These are phyloP conservation scores for Gallinago media DNA, from an alignment of 2,113 vertebrate genomes.

Conservation along the genomic window DNA sequence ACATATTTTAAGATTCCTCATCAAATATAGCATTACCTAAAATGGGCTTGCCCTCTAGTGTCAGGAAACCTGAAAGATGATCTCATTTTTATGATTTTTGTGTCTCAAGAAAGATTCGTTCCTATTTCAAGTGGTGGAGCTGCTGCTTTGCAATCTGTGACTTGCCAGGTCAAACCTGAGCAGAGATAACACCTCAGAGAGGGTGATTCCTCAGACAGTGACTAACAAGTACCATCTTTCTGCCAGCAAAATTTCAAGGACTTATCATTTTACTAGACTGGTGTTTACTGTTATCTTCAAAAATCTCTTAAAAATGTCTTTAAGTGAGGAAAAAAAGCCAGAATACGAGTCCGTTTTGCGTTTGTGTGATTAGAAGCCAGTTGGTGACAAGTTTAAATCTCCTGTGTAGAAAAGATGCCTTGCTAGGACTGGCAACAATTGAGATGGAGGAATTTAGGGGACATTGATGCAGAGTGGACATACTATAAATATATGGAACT, in stretches of 20 bases:
- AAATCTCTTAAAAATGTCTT: not conserved
- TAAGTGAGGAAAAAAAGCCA: not conserved
- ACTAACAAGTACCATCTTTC: not conserved
- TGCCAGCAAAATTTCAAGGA: not conserved
- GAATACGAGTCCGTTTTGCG: not conserved
- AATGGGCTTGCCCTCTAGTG: constrained; percentile 64
- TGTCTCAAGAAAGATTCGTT: not conserved
- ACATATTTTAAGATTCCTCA: not conserved
- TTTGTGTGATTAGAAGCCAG: not conserved
- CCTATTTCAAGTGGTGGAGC: constrained; percentile 36
- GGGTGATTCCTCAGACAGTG: not conserved
- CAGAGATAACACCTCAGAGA: not conserved
- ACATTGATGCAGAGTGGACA: not conserved
- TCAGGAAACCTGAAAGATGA: constrained; percentile 41
- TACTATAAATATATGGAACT: not conserved
- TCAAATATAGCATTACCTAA: not conserved
- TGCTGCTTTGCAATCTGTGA: constrained; percentile 29
- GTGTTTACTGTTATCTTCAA: not conserved
- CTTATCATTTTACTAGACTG: not conserved
- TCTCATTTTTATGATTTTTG: not conserved
- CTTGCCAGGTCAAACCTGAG: not conserved
- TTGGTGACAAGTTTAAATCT: not conserved
- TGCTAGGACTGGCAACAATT: not conserved
- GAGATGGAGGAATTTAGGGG: not conserved
- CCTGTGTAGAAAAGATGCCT: not conserved